phyloP scores from a whole-genome alignment of 1,140 invertebrate species.

The Aleiodes sp. region DNA sequence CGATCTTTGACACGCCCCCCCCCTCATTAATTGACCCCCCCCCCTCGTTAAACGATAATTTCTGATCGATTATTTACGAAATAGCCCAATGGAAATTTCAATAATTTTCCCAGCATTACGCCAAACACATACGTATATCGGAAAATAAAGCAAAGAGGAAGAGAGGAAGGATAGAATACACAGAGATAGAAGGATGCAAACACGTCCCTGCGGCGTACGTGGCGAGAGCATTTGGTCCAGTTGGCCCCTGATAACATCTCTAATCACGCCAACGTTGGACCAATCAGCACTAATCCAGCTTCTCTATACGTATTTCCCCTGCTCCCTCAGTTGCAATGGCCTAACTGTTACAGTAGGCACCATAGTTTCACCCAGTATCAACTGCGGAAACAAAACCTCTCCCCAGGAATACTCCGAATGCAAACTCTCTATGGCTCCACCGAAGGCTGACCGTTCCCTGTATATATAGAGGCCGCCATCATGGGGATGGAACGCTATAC shows the following conservation, averaged over 20 bases:
- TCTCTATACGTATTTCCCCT: conserved; percentile 55
- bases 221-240: conserved; percentile 56
- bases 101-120: neutral
- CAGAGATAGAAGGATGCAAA: conserved; percentile 54
- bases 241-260: conserved; percentile 61
- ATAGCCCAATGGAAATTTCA: neutral
- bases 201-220: conserved; percentile 54
- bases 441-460: conserved; percentile 37
- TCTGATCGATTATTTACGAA: neutral
- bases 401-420: neutral
- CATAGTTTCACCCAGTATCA: too few species aligned
- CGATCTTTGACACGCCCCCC: too few species aligned
- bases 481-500: conserved; percentile 22
- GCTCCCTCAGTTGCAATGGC: conserved; percentile 52
- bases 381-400: conserved; percentile 10
- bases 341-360: conserved; percentile 45
- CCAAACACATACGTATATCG: neutral
- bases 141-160: neutral
- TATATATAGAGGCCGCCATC: conserved; percentile 27
- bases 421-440: conserved; percentile 19
- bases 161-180: conserved; percentile 41
- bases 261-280: conserved; percentile 64
- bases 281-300: conserved; percentile 64
- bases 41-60: neutral
- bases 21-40: conserved; percentile 59